A percentile compares a stretch with the other conserved stretches of the same genome.
Conservation (phyloP, 1,140 invertebrate species). For the Drosophila sp. region DNA sequence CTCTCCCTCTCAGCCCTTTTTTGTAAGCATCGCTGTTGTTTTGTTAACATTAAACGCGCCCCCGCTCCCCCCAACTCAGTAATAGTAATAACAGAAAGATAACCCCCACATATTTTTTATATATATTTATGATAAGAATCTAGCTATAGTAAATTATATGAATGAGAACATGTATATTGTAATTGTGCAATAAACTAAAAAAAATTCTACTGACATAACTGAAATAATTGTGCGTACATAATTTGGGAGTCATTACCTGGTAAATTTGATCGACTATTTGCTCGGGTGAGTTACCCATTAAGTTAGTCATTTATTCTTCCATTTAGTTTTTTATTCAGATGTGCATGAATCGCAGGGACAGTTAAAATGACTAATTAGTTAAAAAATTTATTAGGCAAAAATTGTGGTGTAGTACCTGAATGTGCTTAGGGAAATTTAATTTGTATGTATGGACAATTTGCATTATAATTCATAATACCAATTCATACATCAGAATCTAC, state of each 20-base stretch:
- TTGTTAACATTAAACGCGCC: constrained; percentile 70
- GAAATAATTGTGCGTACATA: constrained; percentile 13
- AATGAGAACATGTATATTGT: constrained; percentile 82
- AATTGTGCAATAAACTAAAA: constrained; percentile 84
- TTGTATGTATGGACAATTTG: too few relatives aligned
- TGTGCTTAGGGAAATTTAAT: too few relatives aligned
- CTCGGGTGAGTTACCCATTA: too few relatives aligned
- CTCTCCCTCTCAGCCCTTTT: constrained; percentile 44
- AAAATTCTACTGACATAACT: constrained; percentile 76
- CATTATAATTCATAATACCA: too few relatives aligned
- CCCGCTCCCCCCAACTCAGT: constrained; percentile 40
- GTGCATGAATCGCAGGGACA: too few relatives aligned
- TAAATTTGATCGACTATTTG: not conserved
- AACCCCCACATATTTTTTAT: constrained; percentile 69
- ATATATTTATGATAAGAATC: constrained; percentile 70
- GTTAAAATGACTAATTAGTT: too few relatives aligned
- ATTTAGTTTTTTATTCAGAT: too few relatives aligned
- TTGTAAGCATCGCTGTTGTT: constrained; percentile 70
- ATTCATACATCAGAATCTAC: too few relatives aligned
- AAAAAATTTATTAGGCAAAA: too few relatives aligned
- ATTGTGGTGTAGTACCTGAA: too few relatives aligned
- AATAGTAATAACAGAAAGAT: constrained; percentile 50
- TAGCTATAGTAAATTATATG: constrained; percentile 80
- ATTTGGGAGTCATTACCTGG: not conserved
- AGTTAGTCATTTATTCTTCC: too few relatives aligned